Evolutionary conservation across 2,888 invertebrate genomes (phyloP).

Genomic region (Amorpha juglandis): DNA sequence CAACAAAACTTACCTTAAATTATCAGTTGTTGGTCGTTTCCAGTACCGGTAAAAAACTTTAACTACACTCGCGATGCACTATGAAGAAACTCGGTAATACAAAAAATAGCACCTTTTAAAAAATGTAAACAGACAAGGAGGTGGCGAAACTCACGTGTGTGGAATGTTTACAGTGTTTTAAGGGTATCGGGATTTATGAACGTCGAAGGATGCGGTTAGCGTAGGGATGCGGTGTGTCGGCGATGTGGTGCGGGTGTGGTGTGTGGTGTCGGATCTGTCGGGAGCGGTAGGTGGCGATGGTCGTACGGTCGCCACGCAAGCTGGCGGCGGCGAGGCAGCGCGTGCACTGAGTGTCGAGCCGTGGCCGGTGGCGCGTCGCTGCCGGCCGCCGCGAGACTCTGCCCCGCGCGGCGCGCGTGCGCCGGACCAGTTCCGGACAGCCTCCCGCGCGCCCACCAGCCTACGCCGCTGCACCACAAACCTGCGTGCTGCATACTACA

Average conservation of each 20-base stretch:
- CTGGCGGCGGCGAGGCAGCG: conserved; percentile 75
- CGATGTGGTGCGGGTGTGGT: conserved; percentile 39
- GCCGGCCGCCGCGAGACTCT: conserved; percentile 62
- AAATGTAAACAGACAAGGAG: conserved; percentile 52
- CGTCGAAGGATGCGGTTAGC: conserved; percentile 32
- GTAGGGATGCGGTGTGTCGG: conserved; percentile 43
- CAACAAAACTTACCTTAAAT: conserved; percentile 66
- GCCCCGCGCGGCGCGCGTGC: conserved; percentile 78
- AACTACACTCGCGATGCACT: conserved; percentile 77
- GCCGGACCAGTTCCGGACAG: conserved; percentile 75
- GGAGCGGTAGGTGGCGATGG: conserved; percentile 47
- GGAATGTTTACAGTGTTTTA: conserved; percentile 46
- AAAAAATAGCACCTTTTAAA: conserved; percentile 55
- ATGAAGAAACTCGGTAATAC: conserved; percentile 53
- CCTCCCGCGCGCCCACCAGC: conserved; percentile 60
- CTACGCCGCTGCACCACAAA: conserved; percentile 41
- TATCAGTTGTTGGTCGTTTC: conserved; percentile 57
- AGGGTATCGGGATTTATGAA: conserved; percentile 22
- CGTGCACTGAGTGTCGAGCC: conserved; percentile 73
- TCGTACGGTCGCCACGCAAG: conserved; percentile 59
- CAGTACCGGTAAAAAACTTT: conserved; percentile 61
- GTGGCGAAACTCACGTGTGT: conserved; percentile 50
- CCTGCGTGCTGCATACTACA: conserved; percentile 23
- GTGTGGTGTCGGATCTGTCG: conserved; percentile 40
- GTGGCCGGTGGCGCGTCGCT: conserved; percentile 59